These are phyloP conservation scores for Microcebus lehilahytsara DNA, from an alignment of 2,113 vertebrate genomes.

Conservation along the genomic window DNA sequence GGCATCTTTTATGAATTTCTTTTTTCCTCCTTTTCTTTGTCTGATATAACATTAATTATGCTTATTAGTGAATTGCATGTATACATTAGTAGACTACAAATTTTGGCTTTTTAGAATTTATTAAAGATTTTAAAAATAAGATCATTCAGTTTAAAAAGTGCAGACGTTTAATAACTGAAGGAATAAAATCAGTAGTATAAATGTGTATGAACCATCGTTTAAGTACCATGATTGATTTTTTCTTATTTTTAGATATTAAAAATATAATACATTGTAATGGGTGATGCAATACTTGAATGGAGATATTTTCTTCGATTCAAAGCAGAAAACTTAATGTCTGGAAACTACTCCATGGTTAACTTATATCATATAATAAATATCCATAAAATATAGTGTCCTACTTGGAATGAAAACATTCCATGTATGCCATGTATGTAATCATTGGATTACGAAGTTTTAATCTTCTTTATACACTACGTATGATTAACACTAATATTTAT, in stretches of 20 bases:
- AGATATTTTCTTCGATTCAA: background rate
- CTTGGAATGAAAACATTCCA: background rate
- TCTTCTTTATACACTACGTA: background rate
- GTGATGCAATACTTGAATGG: background rate
- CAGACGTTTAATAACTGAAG: background rate
- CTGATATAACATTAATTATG: constrained; percentile 52
- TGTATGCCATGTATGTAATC: too few species aligned
- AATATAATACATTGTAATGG: background rate
- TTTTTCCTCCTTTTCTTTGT: constrained; percentile 46
- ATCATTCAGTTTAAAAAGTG: background rate
- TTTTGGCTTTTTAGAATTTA: constrained; percentile 43
- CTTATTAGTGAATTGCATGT: constrained; percentile 25
- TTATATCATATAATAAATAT: background rate
- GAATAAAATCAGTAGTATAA: background rate
- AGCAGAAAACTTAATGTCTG: background rate
- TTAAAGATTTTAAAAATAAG: constrained; percentile 41
- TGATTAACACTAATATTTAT: background rate
- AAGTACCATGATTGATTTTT: background rate
- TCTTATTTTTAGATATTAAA: background rate
- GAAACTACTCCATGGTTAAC: background rate
- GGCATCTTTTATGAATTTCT: background rate
- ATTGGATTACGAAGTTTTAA: background rate
- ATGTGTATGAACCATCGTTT: background rate
- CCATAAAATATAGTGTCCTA: background rate
- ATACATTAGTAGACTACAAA: constrained; percentile 23